Conservation (phyloP, 2,888 invertebrate species). For the Caenorhabditis becei region DNA sequence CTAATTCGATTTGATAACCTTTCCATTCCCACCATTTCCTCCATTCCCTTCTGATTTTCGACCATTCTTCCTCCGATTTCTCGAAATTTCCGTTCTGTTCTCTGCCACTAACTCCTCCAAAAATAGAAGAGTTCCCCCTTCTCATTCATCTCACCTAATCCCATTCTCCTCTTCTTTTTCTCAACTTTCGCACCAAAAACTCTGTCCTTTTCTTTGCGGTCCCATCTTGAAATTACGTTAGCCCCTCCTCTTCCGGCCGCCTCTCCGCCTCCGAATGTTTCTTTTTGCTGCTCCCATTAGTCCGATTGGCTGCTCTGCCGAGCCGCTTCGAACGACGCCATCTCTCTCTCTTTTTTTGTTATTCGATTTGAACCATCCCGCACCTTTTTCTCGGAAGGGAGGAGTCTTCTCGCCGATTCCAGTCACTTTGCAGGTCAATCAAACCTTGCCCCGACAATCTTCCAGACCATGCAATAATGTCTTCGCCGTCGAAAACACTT, state of each 20-base stretch:
- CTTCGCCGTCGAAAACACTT: not conserved
- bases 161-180: slow-evolving; percentile 4
- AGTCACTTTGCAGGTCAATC: slow-evolving; percentile 44
- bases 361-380: slow-evolving; percentile 4
- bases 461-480: slow-evolving; percentile 28
- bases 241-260: not conserved
- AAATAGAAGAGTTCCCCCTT: slow-evolving; percentile 22
- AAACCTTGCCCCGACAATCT: slow-evolving; percentile 23
- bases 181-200: slow-evolving; percentile 5
- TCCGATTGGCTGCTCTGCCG: slow-evolving; percentile 28
- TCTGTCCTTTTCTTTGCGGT: not conserved
- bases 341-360: not conserved
- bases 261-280: slow-evolving; percentile 8
- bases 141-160: not conserved
- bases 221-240: slow-evolving; percentile 33
- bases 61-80: not conserved
- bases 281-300: slow-evolving; percentile 24
- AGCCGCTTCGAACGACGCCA: not conserved
- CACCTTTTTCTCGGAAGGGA: not conserved
- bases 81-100: not conserved
- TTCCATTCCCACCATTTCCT: not conserved
- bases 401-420: slow-evolving; percentile 3
- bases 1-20: slow-evolving; percentile 48
- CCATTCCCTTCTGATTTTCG: slow-evolving; percentile 12
- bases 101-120: not conserved